Conservation (phyloP, 2,888 invertebrate species). For the Tiphia femorata region DNA sequence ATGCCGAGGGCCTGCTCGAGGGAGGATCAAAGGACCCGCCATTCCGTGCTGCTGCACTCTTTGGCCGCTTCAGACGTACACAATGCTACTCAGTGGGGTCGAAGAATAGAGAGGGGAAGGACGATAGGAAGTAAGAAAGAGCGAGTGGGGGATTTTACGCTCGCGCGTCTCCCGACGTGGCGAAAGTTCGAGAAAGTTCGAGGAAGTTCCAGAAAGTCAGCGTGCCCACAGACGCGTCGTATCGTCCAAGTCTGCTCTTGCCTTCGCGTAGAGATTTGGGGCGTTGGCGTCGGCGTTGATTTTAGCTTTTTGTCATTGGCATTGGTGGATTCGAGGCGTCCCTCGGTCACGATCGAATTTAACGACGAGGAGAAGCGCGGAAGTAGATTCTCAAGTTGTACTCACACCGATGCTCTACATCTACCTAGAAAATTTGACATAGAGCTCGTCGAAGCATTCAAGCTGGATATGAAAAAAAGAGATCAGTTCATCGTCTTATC, state of each 20-base stretch:
- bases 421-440: too few species aligned
- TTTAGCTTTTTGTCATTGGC: too few species aligned
- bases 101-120: conserved; percentile 1
- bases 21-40: conserved; percentile 65
- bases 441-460: too few species aligned
- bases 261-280: too few species aligned
- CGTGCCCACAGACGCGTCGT: background rate
- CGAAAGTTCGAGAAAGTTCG: conserved; percentile 29
- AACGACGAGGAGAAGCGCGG: background rate
- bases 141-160: conserved; percentile 6
- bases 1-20: conserved; percentile 51
- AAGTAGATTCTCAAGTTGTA: too few species aligned
- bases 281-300: too few species aligned
- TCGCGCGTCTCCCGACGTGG: conserved; percentile 23
- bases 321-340: too few species aligned
- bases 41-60: conserved; percentile 57
- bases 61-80: conserved; percentile 42
- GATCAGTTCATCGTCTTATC: too few species aligned
- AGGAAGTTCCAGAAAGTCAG: conserved; percentile 10
- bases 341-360: too few species aligned
- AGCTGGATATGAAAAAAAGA: too few species aligned
- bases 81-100: conserved; percentile 41
- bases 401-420: too few species aligned
- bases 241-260: too few species aligned
- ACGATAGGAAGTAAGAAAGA: background rate